phyloP scores from a whole-genome alignment of 2,113 vertebrate genomes.

The Petroica traversi region DNA sequence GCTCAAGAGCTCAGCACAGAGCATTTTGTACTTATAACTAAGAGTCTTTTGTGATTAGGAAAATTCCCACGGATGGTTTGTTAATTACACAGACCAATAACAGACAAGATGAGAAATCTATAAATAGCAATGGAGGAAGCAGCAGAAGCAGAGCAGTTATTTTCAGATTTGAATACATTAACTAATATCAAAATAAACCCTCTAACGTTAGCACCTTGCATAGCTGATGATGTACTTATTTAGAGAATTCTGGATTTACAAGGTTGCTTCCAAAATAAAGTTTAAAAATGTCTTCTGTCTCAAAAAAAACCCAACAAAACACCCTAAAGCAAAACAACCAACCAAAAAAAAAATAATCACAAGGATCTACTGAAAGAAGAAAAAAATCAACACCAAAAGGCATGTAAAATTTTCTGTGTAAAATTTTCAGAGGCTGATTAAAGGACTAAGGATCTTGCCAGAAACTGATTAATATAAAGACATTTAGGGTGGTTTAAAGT shows the following conservation, averaged over 20 bases:
- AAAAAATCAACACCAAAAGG: background rate
- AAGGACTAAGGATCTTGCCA: background rate
- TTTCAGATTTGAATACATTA: constrained; percentile 28
- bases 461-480: background rate
- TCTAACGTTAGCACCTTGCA: background rate
- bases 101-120: background rate
- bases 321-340: background rate
- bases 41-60: constrained; percentile 38
- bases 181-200: background rate
- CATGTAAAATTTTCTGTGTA: background rate
- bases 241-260: background rate
- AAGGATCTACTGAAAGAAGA: background rate
- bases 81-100: constrained; percentile 32
- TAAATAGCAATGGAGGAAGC: background rate
- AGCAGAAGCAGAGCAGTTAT: constrained; percentile 12
- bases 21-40: background rate
- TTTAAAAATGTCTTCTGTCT: background rate
- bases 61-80: constrained; percentile 22
- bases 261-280: background rate
- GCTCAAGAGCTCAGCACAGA: background rate
- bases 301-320: background rate
- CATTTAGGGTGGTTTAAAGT: background rate
- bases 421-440: background rate
- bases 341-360: background rate
- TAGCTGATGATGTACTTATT: background rate